Evolutionary conservation across 2,113 vertebrate species (phyloP).

Genomic region (Platichthys flesus): DNA sequence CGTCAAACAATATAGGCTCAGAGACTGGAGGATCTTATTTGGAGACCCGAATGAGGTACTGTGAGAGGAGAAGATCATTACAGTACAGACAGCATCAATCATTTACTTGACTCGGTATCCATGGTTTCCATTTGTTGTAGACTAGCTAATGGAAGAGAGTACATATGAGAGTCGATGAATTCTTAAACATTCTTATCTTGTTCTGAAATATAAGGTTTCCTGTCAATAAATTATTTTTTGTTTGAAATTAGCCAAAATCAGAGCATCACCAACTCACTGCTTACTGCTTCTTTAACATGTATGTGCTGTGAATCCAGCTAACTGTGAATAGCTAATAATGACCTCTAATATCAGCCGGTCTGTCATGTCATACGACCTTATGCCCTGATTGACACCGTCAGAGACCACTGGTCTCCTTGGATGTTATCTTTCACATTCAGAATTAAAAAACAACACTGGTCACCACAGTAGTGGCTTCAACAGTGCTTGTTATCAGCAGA

Average conservation of each 20-base stretch:
- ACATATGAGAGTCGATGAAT: too few relatives aligned
- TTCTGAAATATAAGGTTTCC: too few relatives aligned
- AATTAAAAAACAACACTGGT: not conserved
- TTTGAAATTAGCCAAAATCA: too few relatives aligned
- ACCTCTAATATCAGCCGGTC: not conserved
- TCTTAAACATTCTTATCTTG: too few relatives aligned
- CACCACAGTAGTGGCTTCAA: too few relatives aligned
- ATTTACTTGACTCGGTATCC: not conserved
- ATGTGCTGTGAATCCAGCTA: not conserved
- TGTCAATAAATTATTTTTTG: not conserved
- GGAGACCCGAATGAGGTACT: not conserved
- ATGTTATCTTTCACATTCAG: constrained; percentile 14
- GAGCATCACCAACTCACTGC: too few relatives aligned
- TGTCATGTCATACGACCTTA: constrained; percentile 4
- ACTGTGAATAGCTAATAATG: constrained; percentile 5
- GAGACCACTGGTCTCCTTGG: not conserved
- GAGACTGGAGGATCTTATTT: not conserved
- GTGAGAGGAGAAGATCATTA: too few relatives aligned
- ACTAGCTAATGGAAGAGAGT: not conserved
- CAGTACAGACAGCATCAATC: not conserved
- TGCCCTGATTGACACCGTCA: not conserved
- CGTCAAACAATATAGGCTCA: too few relatives aligned
- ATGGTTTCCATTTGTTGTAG: not conserved
- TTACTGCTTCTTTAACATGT: not conserved
- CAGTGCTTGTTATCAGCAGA: not conserved